Base-by-base conservation (phyloP, 2,888 invertebrate genomes). In the Lithophane leautieri region DNA sequence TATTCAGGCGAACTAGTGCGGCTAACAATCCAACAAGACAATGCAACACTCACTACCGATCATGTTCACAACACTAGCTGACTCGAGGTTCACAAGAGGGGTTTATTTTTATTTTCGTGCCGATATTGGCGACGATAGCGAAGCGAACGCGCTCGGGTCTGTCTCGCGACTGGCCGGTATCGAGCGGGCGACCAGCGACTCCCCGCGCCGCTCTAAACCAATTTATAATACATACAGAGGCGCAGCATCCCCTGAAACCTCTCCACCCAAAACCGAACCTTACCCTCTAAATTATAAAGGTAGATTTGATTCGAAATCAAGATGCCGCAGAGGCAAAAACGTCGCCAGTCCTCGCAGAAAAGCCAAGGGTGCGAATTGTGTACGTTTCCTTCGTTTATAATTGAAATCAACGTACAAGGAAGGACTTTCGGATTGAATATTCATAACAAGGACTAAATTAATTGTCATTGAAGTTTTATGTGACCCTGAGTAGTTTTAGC, bases 211-310 rank as follows among this genome's bases (percentile, higher is more conserved):
- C 95, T 95, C 95, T 96, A 95, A 96, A 96, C 96, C 96, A 96
- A 96, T 96, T 96, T 96, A 96, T 96, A 96, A 96, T 96, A 96
- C 96, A 96, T 96, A 96, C 96, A 93, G 94, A 95, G 95, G 93
- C 95, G 95, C 96, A 96, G 96, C 96, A 96, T 96, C 96, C 96
- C 96, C 93, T 89, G 89, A 82, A 78, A 78, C 71, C 79, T 66
- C 66, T 76, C 71, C 91, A 83, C 76, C 66, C 78, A 44, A 93
- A 90, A 88, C 75, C 70, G 85, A 79, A 93, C 93, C 92, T 87
- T 92, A 87, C 34, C 1, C 22, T n/a, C 2, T 22, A 11, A 0
- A 3, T 0, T 4, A 62, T 82, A 92, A 69, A 84, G 90, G 78
- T 44, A 71, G 83, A 74, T 89, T 91, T 92, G n/a, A 40, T 3